Evolutionary conservation across 2,888 invertebrate species (phyloP).

Genomic region (Asteroscopus sphinx): DNA sequence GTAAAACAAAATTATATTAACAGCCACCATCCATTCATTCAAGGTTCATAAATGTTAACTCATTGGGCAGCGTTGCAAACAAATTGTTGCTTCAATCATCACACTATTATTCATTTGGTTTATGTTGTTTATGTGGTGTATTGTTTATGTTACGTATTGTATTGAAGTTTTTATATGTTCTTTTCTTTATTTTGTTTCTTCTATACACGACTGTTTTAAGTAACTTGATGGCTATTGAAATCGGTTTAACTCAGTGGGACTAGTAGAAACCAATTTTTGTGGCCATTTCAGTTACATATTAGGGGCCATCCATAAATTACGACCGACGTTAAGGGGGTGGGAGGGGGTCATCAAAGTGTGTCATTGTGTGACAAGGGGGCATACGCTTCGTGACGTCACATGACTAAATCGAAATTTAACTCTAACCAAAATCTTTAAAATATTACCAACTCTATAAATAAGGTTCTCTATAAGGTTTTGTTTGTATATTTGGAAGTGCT

Average conservation of each 20-base stretch:
- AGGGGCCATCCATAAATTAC: no score
- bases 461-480: no score
- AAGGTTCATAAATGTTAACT: conserved; percentile 7
- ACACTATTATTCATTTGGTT: conserved; percentile 17
- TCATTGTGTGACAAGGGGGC: no score
- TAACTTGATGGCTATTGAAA: not conserved
- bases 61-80: conserved; percentile 52
- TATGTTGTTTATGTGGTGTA: conserved; percentile 15
- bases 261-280: not conserved
- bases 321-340: no score
- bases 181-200: conserved; percentile 8
- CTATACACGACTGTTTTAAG: not conserved
- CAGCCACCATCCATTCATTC: conserved; percentile 42
- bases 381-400: no score
- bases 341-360: no score
- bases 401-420: no score
- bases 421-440: no score
- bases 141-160: conserved; percentile 17
- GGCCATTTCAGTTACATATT: no score
- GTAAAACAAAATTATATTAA: conserved; percentile 9
- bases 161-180: not conserved
- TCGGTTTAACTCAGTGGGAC: not conserved
- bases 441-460: no score
- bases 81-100: conserved; percentile 24
- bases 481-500: no score